These are phyloP conservation scores for Sylvietta virens DNA, from an alignment of 2,113 vertebrate species.

Conservation along the genomic window DNA sequence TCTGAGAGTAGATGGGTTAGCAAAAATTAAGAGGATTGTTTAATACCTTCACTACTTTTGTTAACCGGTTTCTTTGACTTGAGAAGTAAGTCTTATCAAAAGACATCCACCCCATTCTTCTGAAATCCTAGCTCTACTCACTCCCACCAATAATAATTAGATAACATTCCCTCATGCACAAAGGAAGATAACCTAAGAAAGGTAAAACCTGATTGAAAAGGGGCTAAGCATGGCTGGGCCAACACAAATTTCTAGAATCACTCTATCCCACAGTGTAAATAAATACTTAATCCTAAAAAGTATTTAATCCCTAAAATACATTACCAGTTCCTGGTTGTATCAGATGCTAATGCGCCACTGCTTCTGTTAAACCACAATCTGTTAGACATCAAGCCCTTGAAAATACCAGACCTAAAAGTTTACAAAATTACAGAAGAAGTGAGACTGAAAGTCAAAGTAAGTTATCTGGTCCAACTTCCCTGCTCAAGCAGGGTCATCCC, in stretches of 20 bases:
- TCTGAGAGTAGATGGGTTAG: not conserved
- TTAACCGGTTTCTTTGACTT: not conserved
- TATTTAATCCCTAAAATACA: not conserved
- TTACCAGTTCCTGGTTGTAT: not conserved
- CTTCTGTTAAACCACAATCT: not conserved
- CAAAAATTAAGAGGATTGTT: not conserved
- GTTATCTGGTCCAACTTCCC: not conserved
- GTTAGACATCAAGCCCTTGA: not conserved
- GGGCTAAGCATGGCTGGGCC: not conserved
- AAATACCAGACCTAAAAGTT: not conserved
- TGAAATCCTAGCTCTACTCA: not conserved
- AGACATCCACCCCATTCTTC: not conserved
- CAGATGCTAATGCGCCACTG: not conserved
- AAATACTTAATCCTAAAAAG: not conserved
- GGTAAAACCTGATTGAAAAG: not conserved
- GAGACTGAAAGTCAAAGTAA: not conserved
- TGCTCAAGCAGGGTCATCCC: too few relatives aligned
- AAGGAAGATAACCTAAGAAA: not conserved
- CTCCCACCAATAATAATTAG: not conserved
- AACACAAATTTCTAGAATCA: not conserved
- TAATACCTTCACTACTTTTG: not conserved
- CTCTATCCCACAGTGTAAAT: not conserved
- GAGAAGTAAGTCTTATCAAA: not conserved
- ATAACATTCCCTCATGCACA: fast-evolving
- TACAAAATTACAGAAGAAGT: not conserved